Percentiles rank a stretch among this genome's conserved stretches.
Conservation (phyloP, 2,113 vertebrate species). For the Antechinus flavipes region DNA sequence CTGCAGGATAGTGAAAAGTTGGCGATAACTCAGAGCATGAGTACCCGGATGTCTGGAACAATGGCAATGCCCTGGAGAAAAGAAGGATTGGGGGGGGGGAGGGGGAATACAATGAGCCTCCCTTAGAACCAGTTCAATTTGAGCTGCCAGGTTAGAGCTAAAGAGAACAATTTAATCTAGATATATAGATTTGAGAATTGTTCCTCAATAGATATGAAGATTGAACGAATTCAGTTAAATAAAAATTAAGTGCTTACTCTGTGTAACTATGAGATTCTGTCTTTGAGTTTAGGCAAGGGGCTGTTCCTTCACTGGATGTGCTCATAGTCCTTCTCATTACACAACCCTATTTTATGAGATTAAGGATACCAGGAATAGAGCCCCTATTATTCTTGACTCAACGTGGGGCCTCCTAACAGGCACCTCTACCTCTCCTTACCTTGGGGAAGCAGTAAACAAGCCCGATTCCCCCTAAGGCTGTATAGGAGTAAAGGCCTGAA, state of each 20-base stretch:
- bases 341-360: background rate
- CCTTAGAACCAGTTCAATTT: background rate
- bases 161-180: background rate
- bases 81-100: background rate
- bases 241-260: background rate
- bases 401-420: background rate
- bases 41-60: background rate
- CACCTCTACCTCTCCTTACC: constrained; percentile 27
- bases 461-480: background rate
- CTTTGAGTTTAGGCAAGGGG: background rate
- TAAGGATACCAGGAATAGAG: constrained; percentile 14
- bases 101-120: background rate
- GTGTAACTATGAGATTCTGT: background rate
- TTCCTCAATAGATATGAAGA: too few species aligned
- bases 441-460: constrained; percentile 21
- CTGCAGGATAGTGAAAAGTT: background rate
- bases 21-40: background rate
- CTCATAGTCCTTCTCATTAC: constrained; percentile 32
- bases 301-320: constrained; percentile 1
- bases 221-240: background rate
- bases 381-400: constrained; percentile 31
- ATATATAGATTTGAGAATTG: too few species aligned
- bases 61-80: background rate
- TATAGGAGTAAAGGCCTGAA: background rate
- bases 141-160: background rate